Percentiles rank a stretch among this genome's conserved stretches.
Evolutionary conservation across 2,113 vertebrate genomes (phyloP).

Genomic region (Nyctereutes procyonoides): DNA sequence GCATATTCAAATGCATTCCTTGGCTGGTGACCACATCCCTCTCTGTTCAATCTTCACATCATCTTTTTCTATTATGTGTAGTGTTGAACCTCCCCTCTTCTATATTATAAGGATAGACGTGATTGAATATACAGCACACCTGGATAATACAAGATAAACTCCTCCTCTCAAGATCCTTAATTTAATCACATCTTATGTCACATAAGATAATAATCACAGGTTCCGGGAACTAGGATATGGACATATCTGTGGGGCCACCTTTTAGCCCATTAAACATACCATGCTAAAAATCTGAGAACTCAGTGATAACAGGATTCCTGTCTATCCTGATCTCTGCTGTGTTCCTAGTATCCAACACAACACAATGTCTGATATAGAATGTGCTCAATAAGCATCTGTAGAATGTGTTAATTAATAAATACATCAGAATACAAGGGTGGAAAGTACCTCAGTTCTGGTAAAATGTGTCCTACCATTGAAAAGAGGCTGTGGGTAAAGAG

Average conservation of each 20-base stretch:
- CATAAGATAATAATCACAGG: background rate
- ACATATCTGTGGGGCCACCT: background rate
- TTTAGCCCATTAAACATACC: background rate
- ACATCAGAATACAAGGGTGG: background rate
- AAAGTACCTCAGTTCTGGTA: background rate
- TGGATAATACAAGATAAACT: background rate
- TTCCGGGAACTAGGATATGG: background rate
- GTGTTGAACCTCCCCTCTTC: background rate
- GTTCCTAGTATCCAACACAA: background rate
- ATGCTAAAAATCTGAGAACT: background rate
- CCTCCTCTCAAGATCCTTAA: background rate
- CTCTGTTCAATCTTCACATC: accelerated
- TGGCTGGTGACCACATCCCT: background rate
- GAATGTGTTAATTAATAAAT: background rate
- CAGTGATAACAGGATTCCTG: background rate
- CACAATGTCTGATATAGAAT: background rate
- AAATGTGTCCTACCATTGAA: background rate
- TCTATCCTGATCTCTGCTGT: background rate
- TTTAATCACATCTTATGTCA: background rate
- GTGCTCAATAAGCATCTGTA: background rate
- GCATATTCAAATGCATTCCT: background rate
- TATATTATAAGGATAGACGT: background rate
- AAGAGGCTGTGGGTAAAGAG: background rate
- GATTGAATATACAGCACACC: background rate
- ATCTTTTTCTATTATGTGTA: background rate